Conservation (phyloP, 2,888 invertebrate species). For the Exephanes ischioxanthus region DNA sequence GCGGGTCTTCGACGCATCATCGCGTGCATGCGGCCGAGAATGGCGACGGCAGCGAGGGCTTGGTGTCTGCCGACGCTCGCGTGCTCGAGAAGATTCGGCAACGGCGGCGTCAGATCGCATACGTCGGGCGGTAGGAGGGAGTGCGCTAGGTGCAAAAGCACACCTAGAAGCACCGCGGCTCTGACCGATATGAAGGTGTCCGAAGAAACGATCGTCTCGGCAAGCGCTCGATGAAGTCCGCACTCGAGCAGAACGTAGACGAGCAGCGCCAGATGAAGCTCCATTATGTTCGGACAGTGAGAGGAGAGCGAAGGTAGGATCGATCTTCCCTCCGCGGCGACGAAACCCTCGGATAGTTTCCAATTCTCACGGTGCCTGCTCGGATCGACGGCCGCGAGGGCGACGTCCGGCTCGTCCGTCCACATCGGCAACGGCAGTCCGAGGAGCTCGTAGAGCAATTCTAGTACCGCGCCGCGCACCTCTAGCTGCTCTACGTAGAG, state of each 20-base stretch:
- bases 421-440: constrained; percentile 95
- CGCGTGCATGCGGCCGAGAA: constrained; percentile 91
- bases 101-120: constrained; percentile 92
- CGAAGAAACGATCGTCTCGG: constrained; percentile 95
- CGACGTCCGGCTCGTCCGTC: constrained; percentile 96
- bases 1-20: constrained; percentile 93
- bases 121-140: constrained; percentile 94
- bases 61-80: constrained; percentile 92
- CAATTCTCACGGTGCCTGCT: constrained; percentile 90
- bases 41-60: constrained; percentile 93
- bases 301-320: constrained; percentile 95
- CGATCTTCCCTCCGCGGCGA: constrained; percentile 95
- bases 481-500: constrained; percentile 95
- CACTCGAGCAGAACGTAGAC: constrained; percentile 95
- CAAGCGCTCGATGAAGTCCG: constrained; percentile 94
- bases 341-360: constrained; percentile 96
- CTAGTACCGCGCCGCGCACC: constrained; percentile 96
- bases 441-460: constrained; percentile 95
- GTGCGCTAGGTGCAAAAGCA: constrained; percentile 95
- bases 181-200: constrained; percentile 96
- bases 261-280: constrained; percentile 95
- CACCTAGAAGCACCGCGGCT: constrained; percentile 95
- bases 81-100: constrained; percentile 93
- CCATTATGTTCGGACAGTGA: constrained; percentile 94
- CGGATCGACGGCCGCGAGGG: constrained; percentile 95